Evolutionary conservation across 1,140 invertebrate genomes (phyloP), one percentile per base, ranked within the genome.

Genomic region (Delia radicum): DNA sequence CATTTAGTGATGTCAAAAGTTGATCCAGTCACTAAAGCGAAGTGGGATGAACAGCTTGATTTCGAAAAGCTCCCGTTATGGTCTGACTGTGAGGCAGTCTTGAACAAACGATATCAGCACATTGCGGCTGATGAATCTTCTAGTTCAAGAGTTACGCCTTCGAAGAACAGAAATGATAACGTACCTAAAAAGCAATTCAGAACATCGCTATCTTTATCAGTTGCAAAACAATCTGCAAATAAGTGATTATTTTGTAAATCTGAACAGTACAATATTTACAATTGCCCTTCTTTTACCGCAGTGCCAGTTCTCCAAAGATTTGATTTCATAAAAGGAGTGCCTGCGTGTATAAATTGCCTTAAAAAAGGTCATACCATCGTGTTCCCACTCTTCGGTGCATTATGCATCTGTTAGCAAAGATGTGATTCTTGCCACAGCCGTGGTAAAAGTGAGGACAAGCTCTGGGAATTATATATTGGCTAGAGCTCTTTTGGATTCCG

Each of bases 41-140:
- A n/a, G n/a, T n/a, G n/a, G n/a, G 75, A 73, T 27, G 75, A 76
- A 48, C 75, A 73, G 2, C 21, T 76, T 33, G 69, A 76, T 46
- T 76, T 42, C 27, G 33, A 63, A 3, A 46, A 61, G 26, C 71
- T 76, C 1, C 69, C 75, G 18, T 42, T 65, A 26, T 76, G 75
- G 75, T 37, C 21, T 28, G 55, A 76, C 18, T 76, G 75, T n/a
- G 73, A 63, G 31, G 55, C 46, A 15, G 31, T 18, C 2, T 29
- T 73, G 13, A 73, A 73, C 46, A 76, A 65, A 33, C 26, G 75
- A 15, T 76, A 63, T n/a, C 71, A 76, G 55, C 75, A 76, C 10
- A 27, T 76, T 13, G 63, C 69, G 27, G 75, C 71, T 42, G 75
- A 73, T 12, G 75, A 76, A 42, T 26, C 71, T 65, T 76, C 69